Evolutionary conservation across 2,113 vertebrate species (phyloP), one percentile per base, ranked within the genome.

Genomic region (Tretioscincus oriximinensis): DNA sequence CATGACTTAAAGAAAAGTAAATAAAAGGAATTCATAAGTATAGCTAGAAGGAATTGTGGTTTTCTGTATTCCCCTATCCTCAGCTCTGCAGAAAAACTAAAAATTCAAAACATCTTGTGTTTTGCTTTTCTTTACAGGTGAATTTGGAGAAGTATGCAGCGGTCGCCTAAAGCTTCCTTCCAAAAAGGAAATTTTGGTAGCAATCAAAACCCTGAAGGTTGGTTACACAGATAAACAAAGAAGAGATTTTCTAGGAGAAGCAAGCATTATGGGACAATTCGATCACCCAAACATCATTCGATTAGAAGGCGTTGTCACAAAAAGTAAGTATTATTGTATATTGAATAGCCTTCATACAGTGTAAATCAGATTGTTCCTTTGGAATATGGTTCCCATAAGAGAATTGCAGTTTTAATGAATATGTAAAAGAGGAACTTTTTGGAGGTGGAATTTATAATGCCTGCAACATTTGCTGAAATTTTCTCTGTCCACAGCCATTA

Each of bases 191-290:
- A 98, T 99, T 91, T 98, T 97, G 1, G 98, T 99, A 84, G 98
- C 98, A 87, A 99, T 99, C 85, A 99, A 99, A 93, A 99, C 98
- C 2, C 93, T 99, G 9, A 99, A 99, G 91, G 97, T 96, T 65
- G 98, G 98, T 80, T 99, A 99, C 82, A 99, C 97, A 0, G 98
- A 99, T 76, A 99, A 98, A 41, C 98, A 99, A 88, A 97, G 98
- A 68, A 95, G 98, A 89, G 98, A 99, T 84, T 99, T 99, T 89
- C 92, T 99, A 51, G 96, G 97, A 29, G 98, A 99, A 93, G 98
- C 98, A 6, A 99, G 97, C 85, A 99, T 99, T 90, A 99, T 99
- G 98, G 98, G 98, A 77, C 98, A 99, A 80, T 99, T 99, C 91
- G 98, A 99, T 84, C 98, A 99, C 54, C 98, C 98, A 64, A 99